Percentiles rank a stretch among this genome's conserved stretches.
phyloP scores from a whole-genome alignment of 2,888 invertebrate genomes.

The Gonocerus acuteangulatus region DNA sequence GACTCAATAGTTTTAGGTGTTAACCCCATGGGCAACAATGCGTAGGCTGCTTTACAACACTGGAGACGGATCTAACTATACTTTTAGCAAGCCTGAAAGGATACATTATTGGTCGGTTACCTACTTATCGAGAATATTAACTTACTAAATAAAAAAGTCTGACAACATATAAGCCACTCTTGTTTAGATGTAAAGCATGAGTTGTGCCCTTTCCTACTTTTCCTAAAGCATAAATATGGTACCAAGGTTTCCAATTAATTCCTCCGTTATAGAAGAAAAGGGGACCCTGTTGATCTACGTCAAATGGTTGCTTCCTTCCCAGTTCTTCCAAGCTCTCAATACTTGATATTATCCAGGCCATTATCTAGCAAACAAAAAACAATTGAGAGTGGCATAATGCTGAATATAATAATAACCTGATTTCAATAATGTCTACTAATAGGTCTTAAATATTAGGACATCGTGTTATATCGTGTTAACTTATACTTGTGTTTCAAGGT shows the following conservation, averaged over 20 bases:
- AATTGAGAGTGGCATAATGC: not conserved
- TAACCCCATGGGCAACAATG: no score
- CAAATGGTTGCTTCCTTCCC: slow-evolving; percentile 18
- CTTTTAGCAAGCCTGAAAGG: no score
- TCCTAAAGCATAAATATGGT: slow-evolving; percentile 27
- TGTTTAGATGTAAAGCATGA: slow-evolving; percentile 22
- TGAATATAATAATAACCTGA: not conserved
- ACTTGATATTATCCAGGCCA: slow-evolving; percentile 23
- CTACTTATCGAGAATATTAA: no score
- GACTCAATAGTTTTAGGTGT: no score
- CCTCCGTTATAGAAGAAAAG: not conserved
- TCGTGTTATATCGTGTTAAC: no score
- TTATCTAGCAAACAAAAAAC: slow-evolving; percentile 16
- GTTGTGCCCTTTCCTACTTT: slow-evolving; percentile 23
- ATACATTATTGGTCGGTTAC: no score
- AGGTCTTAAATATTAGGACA: not conserved
- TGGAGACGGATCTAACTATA: no score
- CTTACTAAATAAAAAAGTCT: slow-evolving; percentile 47
- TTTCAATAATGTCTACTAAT: not conserved
- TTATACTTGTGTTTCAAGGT: no score
- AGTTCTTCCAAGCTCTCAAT: slow-evolving; percentile 24
- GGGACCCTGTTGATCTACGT: not conserved
- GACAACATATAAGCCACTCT: slow-evolving; percentile 46
- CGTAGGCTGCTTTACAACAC: no score
- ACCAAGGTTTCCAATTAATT: slow-evolving; percentile 30